Conservation (phyloP, 2,888 invertebrate genomes). For the Sepiola atlantica region DNA sequence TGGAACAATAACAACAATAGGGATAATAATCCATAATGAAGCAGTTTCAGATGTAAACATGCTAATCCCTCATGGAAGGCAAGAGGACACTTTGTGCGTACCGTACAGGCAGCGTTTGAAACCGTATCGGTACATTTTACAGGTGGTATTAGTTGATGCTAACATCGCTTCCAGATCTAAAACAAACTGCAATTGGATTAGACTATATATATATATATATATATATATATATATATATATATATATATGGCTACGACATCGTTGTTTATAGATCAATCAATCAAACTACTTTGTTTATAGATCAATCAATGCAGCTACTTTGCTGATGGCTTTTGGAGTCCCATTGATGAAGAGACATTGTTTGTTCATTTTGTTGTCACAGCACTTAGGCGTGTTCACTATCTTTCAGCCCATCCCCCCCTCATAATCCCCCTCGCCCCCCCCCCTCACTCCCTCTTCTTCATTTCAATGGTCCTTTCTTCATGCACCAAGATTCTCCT, state of each 20-base stretch:
- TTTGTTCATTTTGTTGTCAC: constrained; percentile 32
- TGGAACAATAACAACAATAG: background rate
- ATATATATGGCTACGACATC: background rate
- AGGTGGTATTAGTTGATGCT: background rate
- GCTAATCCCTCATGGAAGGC: background rate
- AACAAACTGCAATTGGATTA: background rate
- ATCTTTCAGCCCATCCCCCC: background rate
- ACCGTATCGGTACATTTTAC: background rate
- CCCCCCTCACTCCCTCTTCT: too few relatives aligned
- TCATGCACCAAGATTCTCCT: background rate
- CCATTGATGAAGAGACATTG: background rate
- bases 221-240: background rate
- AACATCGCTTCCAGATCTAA: background rate
- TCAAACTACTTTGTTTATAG: background rate
- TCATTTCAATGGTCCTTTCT: too few relatives aligned
- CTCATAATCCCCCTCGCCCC: background rate
- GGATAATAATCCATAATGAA: background rate
- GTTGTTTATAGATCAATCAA: background rate
- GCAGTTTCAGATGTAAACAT: background rate
- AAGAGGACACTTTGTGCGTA: background rate
- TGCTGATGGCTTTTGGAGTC: background rate
- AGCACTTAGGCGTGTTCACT: background rate
- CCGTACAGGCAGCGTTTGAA: background rate
- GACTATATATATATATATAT: too few relatives aligned
- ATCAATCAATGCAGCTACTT: background rate